Base-by-base conservation (phyloP, 2,888 invertebrate genomes). In the Charanyca ferruginea region DNA sequence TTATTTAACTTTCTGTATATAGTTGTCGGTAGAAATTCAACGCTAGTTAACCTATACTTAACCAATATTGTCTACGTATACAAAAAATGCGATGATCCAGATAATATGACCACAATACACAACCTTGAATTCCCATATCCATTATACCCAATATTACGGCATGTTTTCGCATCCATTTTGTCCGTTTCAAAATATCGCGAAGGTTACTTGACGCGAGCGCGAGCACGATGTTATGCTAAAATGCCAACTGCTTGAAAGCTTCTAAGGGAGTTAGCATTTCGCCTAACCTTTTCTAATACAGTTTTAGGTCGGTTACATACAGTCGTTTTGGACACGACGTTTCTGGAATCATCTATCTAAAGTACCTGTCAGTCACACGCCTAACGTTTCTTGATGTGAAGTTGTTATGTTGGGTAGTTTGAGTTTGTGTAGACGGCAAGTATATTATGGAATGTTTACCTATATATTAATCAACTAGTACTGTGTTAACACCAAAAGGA, bases 211-310 rank as follows among this genome's bases (percentile, higher is more conserved):
- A 38, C 20, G 42, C 81, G 84, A 83, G 23, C 23, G 38, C 81
- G 84, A 83, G 23, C 23, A 32, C 81, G 84, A 83, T 81, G 77
- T 76, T 82, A 81, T 72, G 69, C 70, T 62, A 62, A 87, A 91
- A 90, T 91, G 89, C 85, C 90, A 90, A 88, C 87, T 89, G 77
- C 80, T 84, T 80, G 66, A 42, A 70, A 32, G 62, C 53, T 63
- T 57, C 28, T 67, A 71, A 66, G 77, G 73, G 72, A 66, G 69
- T 69, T 73, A 73, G 66, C 80, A 78, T 78, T 77, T 78, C n/a
- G 55, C n/a, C 61, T 83, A 78, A 86, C 85, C 85, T 87, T 85
- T 83, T 57, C 57, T 57, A 41, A 47, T 58, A 58, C 42, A 70
- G 44, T 70, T 77, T 65, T 65, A 53, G 70, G 62, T 25, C 1